A percentile compares a stretch with the other conserved stretches of the same genome.
Conservation (phyloP, 2,888 invertebrate genomes). For the Sarcophaga carnaria region DNA sequence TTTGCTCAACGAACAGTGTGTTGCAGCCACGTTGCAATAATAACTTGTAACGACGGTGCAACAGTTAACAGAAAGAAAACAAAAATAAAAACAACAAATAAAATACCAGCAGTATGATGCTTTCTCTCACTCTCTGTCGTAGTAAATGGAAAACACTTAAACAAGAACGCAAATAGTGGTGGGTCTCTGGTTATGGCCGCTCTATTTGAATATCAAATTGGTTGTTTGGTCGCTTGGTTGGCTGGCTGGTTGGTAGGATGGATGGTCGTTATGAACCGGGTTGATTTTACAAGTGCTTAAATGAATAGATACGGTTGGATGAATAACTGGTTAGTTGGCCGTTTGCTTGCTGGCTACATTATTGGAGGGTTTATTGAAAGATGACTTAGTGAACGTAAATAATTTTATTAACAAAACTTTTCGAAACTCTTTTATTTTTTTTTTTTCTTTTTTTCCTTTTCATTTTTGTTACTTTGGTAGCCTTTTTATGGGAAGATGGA, state of each 20-base stretch:
- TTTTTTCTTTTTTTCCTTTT: too few relatives aligned
- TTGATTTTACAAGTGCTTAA: constrained; percentile 5
- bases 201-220: constrained; percentile 10
- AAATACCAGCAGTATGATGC: too few relatives aligned
- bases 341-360: background rate
- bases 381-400: constrained; percentile 48
- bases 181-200: background rate
- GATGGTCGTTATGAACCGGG: constrained; percentile 13
- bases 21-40: background rate
- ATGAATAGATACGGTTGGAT: background rate
- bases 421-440: too few relatives aligned
- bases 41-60: constrained; percentile 9
- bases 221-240: constrained; percentile 8
- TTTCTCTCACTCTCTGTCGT: background rate
- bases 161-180: constrained; percentile 12
- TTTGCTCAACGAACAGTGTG: background rate
- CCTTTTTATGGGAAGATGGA: too few relatives aligned
- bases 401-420: constrained; percentile 44
- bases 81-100: background rate
- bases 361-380: constrained; percentile 34
- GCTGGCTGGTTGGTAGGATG: background rate
- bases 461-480: too few relatives aligned
- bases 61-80: constrained; percentile 20
- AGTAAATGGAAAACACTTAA: constrained; percentile 41
- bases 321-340: constrained; percentile 19